Base-by-base conservation (phyloP, 2,797 vertebrate species). In the Menidia menidia region DNA sequence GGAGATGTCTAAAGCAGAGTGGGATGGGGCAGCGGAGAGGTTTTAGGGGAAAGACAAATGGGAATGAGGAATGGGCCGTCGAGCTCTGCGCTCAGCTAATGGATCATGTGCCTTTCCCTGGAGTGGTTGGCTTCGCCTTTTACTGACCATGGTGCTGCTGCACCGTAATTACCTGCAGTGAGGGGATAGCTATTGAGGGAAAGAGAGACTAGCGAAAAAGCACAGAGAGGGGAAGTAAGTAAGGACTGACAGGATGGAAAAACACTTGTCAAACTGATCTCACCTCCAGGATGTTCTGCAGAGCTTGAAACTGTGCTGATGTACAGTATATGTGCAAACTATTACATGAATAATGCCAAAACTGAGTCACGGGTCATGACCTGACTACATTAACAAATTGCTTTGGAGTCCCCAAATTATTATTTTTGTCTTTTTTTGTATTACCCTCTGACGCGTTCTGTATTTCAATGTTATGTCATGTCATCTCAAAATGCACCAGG, bases 101-200 rank as follows among this genome's bases (percentile, higher is more conserved):
- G 91, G 90, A 92, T 91, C 91, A 88, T 84, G 73, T 57, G 60
- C 76, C 81, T 86, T 83, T 80, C 77, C 73, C 82, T 48, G 56
- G 79, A 85, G 83, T 83, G 80, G 75, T 71, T 39, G 68, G 78
- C 77, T 68, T 84, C 47, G 52, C 77, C 78, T 82, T 65, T 84
- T 77, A 77, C 83, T 77, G 83, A 78, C 87, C 80, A 30, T 7
- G 60, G 64, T 60, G 65, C 85, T 13, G 32, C 77, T 73, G 87
- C 85, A 56, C 84, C 78, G 82, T 91, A 91, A 92, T 92, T 91
- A 92, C 84, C 87, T 81, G 76, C 68, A 68, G 79, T 60, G 77
- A 77, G 66, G 76, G 71, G 73, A 71, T 68, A 35, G 80, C 67
- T 64, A 32, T 45, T 35, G 74, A 75, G 65, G 74, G 53, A 58